Base-by-base conservation (phyloP, 2,797 vertebrate species). In the Anolis apletophallus region DNA sequence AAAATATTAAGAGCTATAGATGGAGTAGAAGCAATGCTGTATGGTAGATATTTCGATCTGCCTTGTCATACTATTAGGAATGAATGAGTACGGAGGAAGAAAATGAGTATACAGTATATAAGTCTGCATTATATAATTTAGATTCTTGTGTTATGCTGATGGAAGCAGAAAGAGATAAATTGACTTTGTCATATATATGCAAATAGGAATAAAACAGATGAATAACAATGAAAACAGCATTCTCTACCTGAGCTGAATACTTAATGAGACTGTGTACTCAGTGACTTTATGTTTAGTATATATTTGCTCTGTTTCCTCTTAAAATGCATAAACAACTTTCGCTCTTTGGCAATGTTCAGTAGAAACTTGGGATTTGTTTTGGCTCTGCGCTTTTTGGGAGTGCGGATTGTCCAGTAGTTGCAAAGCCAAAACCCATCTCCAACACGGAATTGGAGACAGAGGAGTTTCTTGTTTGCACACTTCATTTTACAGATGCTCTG, bases 21-120 rank as follows among this genome's bases (percentile, higher is more conserved):
- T 46, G 57, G 74, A n/a, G 75, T 59, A 85, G 85, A 52, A 81
- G 87, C 68, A 29, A 69, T 40, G 55, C 21, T 68, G 74, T 71
- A 67, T 36, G 68, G 32, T 40, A 36, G 54, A 34, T 68, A 55
- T 68, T 68, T n/a, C 14, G 26, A 23, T 54, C 46, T 68, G 50
- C 54, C 32, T 16, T 29, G 46, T 64, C 14, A 55, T 55, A 55
- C 81, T n/a, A 4, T 67, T 86, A 75, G n/a, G 36, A 64, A 64
- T 80, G 61, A 78, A 69, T 79, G 75, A 71, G 26, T 26, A 40
- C 26, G 64, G 57, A 14, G 6, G 14, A 64, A 4, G 16, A 85
- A 79, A 11, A 52, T 46, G 21, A 67, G 32, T 85, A 21, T 36
- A 46, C 46, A 46, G 21, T 57, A 17, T 67, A 50, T 50, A 5